Conservation (phyloP, 1,140 invertebrate genomes). For the Anthonomus grandis region DNA sequence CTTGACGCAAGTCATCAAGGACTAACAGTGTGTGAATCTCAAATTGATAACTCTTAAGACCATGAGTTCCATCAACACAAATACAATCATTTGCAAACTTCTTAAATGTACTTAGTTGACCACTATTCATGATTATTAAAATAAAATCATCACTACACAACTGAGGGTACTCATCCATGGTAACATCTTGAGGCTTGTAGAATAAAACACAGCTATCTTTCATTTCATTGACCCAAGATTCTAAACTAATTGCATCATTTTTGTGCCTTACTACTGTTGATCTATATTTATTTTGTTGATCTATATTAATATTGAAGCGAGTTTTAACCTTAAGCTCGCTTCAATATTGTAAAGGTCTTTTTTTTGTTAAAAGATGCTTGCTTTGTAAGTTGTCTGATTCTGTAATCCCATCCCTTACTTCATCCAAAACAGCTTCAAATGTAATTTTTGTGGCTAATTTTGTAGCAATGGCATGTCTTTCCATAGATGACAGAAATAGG, state of each 20-base stretch:
- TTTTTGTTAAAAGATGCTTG: conserved; percentile 18
- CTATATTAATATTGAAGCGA: too few species aligned
- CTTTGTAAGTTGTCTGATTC: conserved; percentile 7
- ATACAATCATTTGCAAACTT: background rate
- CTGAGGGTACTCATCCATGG: background rate
- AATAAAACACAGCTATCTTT: background rate
- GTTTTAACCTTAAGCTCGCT: background rate
- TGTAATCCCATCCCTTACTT: conserved; percentile 8
- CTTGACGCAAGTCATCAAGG: conserved; percentile 19
- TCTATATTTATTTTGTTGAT: too few species aligned
- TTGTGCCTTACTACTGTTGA: background rate
- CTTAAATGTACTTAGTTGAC: background rate
- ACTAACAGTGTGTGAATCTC: conserved; percentile 14
- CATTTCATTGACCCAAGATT: conserved; percentile 4
- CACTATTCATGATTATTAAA: background rate
- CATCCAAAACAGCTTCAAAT: conserved; percentile 9
- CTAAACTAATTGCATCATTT: conserved; percentile 8
- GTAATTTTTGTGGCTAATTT: conserved; percentile 8
- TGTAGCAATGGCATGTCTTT: too few species aligned
- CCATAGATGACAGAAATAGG: background rate
- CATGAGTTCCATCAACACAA: background rate
- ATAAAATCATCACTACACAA: background rate
- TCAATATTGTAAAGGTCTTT: conserved; percentile 28
- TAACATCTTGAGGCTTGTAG: too few species aligned
- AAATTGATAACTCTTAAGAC: background rate